Base-by-base conservation (phyloP, 2,113 vertebrate genomes). In the Dascyllus trimaculatus region DNA sequence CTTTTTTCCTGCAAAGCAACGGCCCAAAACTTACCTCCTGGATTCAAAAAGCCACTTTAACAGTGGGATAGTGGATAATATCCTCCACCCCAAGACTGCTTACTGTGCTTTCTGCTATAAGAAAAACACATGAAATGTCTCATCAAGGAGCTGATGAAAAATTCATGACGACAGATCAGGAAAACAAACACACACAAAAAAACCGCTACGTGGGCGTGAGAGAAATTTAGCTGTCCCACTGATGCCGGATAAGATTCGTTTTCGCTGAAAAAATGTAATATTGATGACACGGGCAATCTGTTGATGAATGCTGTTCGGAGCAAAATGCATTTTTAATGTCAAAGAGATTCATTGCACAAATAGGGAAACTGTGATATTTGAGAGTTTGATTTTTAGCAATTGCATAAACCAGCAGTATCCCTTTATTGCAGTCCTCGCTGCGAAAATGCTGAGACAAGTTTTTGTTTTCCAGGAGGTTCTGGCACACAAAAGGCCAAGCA, bases 111-210 rank as follows among this genome's bases (percentile, higher is more conserved):
- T 70, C 56, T 69, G 45, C 67, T 58, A 45, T 57, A 58, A 71
- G 45, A 60, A 63, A 59, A 74, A 88, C 68, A 61, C 71, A 74
- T 22, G n/a, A 72, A 79, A 76, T 66, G 58, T 78, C 78, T 81
- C 72, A 84, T 77, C 67, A 84, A 76, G 75, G 64, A 54, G 54
- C 71, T 83, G 51, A 90, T 90, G 65, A 91, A 90, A 88, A 73
- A 89, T 91, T 71, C 75, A 91, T 84, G 77, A 74, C n/a, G 5
- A 64, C 72, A 63, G 63, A 79, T 79, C 29, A 45, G 38, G 22
- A 85, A 88, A 88, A 89, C 73, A 87, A 86, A 86, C 66, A 29
- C 26, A 35, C 32, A 35, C 86, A 88, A 86, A 63, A 78, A 35
- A 69, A 78, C 18, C 63, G 80, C 25, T 2, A 78, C 52, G 59